A percentile compares a stretch with the other conserved stretches of the same genome.
These are phyloP conservation scores for Ichneumon xanthorius DNA, from an alignment of 2,888 invertebrate genomes.

Conservation along the genomic window DNA sequence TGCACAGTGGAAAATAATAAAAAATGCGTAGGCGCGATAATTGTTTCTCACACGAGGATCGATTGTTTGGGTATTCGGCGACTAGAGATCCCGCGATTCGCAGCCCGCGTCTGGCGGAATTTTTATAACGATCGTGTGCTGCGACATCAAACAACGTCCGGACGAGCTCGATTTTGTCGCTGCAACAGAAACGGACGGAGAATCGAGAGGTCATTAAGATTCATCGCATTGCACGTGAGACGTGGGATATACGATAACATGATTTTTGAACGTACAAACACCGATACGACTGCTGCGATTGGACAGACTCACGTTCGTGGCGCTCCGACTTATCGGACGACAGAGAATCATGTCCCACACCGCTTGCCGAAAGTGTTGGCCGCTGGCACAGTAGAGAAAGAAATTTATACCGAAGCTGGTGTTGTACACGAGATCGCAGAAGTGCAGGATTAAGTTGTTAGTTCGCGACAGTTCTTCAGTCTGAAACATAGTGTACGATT, in stretches of 20 bases:
- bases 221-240: no score
- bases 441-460: not conserved
- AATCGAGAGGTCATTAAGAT: not conserved
- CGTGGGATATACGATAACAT: no score
- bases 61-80: not conserved
- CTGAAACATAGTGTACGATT: not conserved
- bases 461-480: not conserved
- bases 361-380: not conserved
- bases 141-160: not conserved
- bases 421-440: constrained; percentile 6
- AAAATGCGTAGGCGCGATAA: no score
- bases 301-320: not conserved
- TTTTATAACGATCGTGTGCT: not conserved
- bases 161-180: not conserved
- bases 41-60: not conserved
- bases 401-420: constrained; percentile 11
- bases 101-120: not conserved
- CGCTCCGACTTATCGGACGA: not conserved
- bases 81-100: not conserved
- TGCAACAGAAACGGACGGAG: not conserved
- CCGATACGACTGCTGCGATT: not conserved
- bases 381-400: constrained; percentile 1
- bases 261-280: not conserved
- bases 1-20: no score
- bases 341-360: not conserved